phyloP scores from a whole-genome alignment of 1,140 invertebrate species.

The Delia radicum region DNA sequence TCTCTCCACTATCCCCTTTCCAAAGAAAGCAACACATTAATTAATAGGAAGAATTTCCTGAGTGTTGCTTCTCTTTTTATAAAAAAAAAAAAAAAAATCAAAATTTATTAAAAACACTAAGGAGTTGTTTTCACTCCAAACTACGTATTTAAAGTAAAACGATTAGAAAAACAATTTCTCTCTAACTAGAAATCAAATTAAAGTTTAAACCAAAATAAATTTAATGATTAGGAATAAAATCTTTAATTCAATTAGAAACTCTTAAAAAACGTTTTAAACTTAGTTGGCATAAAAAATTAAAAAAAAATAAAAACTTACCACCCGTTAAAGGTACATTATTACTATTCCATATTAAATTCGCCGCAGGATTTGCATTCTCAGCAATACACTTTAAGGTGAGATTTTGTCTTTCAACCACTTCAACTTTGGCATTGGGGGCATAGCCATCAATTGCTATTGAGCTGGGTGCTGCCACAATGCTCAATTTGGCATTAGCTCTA shows the following conservation, averaged over 20 bases:
- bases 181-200: not conserved
- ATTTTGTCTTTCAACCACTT: constrained; percentile 81
- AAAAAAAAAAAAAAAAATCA: no score
- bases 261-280: no score
- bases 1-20: no score
- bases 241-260: not conserved
- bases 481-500: constrained; percentile 77
- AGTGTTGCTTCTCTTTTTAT: no score
- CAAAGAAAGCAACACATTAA: no score
- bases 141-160: no score
- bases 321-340: constrained; percentile 76
- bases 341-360: constrained; percentile 83
- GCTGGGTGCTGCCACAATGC: constrained; percentile 87
- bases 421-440: constrained; percentile 72
- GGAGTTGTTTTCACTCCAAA: no score
- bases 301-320: constrained; percentile 56
- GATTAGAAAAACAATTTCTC: no score
- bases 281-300: no score
- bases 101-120: no score
- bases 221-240: no score
- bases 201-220: not conserved
- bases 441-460: constrained; percentile 80
- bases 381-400: constrained; percentile 79
- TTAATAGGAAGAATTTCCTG: no score
- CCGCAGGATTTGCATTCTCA: constrained; percentile 82